Evolutionary conservation across 1,140 invertebrate species (phyloP).

Genomic region (Chlorops oryzae): DNA sequence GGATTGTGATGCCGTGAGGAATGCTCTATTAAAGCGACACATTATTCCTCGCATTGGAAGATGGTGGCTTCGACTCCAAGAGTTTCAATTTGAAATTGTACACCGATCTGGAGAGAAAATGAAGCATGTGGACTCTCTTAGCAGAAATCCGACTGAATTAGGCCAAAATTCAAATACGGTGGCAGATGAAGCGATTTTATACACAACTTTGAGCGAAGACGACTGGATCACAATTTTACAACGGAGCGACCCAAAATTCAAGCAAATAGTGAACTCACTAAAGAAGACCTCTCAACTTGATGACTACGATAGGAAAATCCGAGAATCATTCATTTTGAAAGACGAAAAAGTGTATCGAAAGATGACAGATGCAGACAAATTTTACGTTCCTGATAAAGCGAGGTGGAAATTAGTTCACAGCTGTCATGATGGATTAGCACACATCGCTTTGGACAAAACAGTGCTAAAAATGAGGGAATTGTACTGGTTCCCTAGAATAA

Average conservation of each 20-base stretch:
- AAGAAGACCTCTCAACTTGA: not conserved
- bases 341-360: not conserved
- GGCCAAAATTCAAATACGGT: too few relatives aligned
- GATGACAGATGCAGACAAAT: not conserved
- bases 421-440: not conserved
- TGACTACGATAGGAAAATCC: not conserved
- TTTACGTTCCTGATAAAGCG: not conserved
- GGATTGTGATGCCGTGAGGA: too few relatives aligned
- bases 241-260: not conserved
- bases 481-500: constrained; percentile 24
- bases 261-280: not conserved
- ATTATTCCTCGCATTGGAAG: too few relatives aligned
- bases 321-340: not conserved
- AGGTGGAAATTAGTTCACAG: not conserved
- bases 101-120: constrained; percentile 9
- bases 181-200: too few relatives aligned
- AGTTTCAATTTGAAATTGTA: constrained; percentile 12
- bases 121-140: constrained; percentile 10
- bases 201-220: too few relatives aligned
- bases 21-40: too few relatives aligned
- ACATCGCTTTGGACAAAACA: not conserved
- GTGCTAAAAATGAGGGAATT: constrained; percentile 3
- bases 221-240: not conserved
- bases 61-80: constrained; percentile 27
- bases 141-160: not conserved